Evolutionary conservation across 2,797 vertebrate species (phyloP).

Genomic region (Okamejei kenojei): DNA sequence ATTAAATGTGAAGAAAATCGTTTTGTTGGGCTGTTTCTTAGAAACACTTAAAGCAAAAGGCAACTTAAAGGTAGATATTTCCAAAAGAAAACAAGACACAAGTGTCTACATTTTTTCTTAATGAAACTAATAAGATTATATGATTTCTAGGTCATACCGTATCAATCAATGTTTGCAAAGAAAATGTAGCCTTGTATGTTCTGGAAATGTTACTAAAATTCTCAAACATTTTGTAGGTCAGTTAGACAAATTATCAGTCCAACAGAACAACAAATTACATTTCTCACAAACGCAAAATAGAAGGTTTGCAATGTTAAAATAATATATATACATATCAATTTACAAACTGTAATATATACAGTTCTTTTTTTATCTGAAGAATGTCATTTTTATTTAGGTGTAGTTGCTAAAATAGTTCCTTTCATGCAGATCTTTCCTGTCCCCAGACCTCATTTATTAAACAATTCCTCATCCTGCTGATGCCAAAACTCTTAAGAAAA

Average conservation of each 20-base stretch:
- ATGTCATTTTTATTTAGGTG: conserved; percentile 60
- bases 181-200: not conserved
- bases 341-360: conserved; percentile 46
- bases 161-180: conserved; percentile 17
- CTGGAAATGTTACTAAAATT: not conserved
- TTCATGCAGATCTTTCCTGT: conserved; percentile 58
- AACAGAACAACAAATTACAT: conserved; percentile 31
- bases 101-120: not conserved
- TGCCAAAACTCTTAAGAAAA: conserved; percentile 71
- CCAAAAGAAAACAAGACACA: not conserved
- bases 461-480: conserved; percentile 65
- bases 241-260: conserved; percentile 28
- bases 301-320: conserved; percentile 42
- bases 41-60: not conserved
- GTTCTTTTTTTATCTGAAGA: conserved; percentile 62
- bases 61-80: not conserved
- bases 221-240: not conserved
- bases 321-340: conserved; percentile 45
- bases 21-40: not conserved
- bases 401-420: conserved; percentile 56
- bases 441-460: conserved; percentile 69
- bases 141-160: not conserved
- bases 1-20: not conserved
- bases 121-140: not conserved
- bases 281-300: conserved; percentile 40